These are phyloP conservation scores for Plebejus melissa DNA, from an alignment of 2,888 invertebrate species.

Conservation along the genomic window DNA sequence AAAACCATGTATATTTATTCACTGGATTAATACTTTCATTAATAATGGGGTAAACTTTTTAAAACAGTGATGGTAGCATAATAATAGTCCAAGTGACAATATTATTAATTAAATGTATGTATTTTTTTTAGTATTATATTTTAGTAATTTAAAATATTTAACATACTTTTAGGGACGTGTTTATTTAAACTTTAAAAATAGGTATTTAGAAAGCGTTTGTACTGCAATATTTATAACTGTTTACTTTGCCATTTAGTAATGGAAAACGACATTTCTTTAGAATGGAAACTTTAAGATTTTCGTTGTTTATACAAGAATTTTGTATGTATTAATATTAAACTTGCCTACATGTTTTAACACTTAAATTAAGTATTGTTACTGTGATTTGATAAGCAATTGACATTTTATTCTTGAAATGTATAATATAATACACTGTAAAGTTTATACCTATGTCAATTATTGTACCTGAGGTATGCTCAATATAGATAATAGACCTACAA, in stretches of 20 bases:
- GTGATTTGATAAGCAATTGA: constrained; percentile 58
- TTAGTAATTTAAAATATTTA: constrained; percentile 22
- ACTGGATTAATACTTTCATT: background rate
- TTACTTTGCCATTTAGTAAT: background rate
- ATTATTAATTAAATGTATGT: background rate
- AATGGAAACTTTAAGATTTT: background rate
- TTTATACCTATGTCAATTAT: constrained; percentile 7
- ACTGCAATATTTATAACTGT: constrained; percentile 4
- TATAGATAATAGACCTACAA: constrained; percentile 2
- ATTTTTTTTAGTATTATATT: constrained; percentile 24
- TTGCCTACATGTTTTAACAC: constrained; percentile 26
- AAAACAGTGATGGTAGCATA: constrained; percentile 1
- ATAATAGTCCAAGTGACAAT: background rate
- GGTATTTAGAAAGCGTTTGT: background rate
- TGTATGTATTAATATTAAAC: constrained; percentile 14
- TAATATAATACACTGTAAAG: constrained; percentile 27
- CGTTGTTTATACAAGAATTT: constrained; percentile 18
- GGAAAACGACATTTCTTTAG: background rate
- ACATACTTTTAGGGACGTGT: background rate
- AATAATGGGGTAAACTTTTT: background rate
- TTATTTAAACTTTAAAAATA: constrained; percentile 1
- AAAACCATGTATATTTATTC: background rate
- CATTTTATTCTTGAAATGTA: constrained; percentile 29
- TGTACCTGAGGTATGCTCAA: constrained; percentile 33
- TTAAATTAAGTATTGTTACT: constrained; percentile 49